phyloP scores from a whole-genome alignment of 1,140 invertebrate species.

The Lanistes nyassanus region DNA sequence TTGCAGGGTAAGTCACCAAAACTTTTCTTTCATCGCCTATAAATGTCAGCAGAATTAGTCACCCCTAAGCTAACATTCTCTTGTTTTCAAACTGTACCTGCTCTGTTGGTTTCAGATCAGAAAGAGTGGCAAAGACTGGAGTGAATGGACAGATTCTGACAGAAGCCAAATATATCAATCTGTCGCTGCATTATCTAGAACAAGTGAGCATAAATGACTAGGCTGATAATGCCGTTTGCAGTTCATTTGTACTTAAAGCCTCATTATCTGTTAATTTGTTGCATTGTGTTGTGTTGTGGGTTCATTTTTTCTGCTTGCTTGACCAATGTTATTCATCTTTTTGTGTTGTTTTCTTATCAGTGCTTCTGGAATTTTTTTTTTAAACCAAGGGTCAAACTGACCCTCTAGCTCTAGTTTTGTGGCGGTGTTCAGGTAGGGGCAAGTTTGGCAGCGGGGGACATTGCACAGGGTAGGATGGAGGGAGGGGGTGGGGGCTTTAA shows the following conservation, averaged over 20 bases:
- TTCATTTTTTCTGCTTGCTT: too few species aligned
- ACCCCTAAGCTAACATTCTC: not conserved
- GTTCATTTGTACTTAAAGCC: too few species aligned
- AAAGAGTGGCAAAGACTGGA: slow-evolving; percentile 67
- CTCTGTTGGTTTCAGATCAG: slow-evolving; percentile 59
- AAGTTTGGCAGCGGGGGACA: too few species aligned
- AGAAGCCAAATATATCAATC: slow-evolving; percentile 76
- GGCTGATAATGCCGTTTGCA: too few species aligned
- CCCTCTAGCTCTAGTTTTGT: too few species aligned
- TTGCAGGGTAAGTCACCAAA: slow-evolving; percentile 71
- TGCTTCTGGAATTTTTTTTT: too few species aligned
- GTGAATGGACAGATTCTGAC: slow-evolving; percentile 70
- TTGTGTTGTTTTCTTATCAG: not conserved
- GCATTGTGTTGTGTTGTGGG: too few species aligned
- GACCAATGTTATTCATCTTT: not conserved
- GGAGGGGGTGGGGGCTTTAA: too few species aligned
- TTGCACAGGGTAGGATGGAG: too few species aligned
- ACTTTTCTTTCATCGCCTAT: not conserved
- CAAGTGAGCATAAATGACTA: slow-evolving; percentile 67
- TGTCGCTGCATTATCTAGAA: slow-evolving; percentile 77
- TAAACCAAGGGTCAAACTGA: too few species aligned
- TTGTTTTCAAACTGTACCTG: not conserved
- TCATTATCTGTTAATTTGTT: too few species aligned
- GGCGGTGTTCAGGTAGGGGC: too few species aligned
- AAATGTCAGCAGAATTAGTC: slow-evolving; percentile 12